Conservation (phyloP, 2,797 vertebrate species). For the Coranthus polyacanthus region DNA sequence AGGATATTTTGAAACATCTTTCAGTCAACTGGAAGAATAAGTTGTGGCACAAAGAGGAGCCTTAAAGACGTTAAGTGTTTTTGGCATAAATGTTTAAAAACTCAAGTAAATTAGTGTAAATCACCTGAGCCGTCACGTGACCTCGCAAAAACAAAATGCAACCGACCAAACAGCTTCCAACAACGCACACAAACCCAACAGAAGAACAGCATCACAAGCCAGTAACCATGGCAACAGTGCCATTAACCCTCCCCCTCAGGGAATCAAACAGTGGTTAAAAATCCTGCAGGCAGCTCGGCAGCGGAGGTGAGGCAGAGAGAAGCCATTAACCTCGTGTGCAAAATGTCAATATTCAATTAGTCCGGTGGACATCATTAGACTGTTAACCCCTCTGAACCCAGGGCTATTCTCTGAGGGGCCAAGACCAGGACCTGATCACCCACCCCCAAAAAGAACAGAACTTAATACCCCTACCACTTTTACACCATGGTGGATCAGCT, state of each 20-base stretch:
- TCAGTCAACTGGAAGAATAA: too few species aligned
- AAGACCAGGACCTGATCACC: background rate
- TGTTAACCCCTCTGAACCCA: slow-evolving; percentile 66
- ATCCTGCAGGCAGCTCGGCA: slow-evolving; percentile 24
- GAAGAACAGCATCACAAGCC: slow-evolving; percentile 25
- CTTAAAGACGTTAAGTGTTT: too few species aligned
- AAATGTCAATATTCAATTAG: slow-evolving; percentile 86
- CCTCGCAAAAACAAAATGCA: too few species aligned
- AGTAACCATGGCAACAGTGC: slow-evolving; percentile 66
- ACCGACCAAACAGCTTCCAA: background rate
- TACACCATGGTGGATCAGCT: too few species aligned
- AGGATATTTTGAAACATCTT: too few species aligned
- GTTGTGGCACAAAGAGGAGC: too few species aligned
- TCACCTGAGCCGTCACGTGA: too few species aligned
- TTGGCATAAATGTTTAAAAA: too few species aligned
- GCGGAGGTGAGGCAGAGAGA: slow-evolving; percentile 64
- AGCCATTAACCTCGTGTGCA: slow-evolving; percentile 74
- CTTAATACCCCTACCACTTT: too few species aligned
- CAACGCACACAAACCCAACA: background rate
- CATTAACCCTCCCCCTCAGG: slow-evolving; percentile 22
- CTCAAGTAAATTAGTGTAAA: too few species aligned
- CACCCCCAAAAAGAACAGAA: background rate
- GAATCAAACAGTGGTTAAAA: slow-evolving; percentile 61
- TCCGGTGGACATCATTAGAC: slow-evolving; percentile 78
- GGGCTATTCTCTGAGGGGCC: too few species aligned